Evolutionary conservation across 2,888 invertebrate species (phyloP).

Genomic region (Agrochola lychnidis): DNA sequence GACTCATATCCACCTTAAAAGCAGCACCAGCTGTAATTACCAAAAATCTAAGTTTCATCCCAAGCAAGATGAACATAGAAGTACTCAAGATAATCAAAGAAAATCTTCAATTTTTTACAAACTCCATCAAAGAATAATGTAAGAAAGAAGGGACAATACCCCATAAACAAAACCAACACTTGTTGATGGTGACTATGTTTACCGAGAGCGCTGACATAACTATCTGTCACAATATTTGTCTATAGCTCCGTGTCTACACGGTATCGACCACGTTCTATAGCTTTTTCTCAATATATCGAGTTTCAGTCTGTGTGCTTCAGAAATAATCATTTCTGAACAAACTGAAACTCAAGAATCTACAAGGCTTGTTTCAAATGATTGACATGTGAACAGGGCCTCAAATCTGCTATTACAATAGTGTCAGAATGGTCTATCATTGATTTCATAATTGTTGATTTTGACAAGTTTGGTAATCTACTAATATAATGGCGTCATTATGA

Average conservation of each 20-base stretch:
- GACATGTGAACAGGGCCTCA: no score
- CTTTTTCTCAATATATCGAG: neutral
- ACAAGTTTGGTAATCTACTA: no score
- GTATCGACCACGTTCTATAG: neutral
- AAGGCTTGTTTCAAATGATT: neutral
- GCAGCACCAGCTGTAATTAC: neutral
- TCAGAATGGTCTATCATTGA: no score
- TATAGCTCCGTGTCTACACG: neutral
- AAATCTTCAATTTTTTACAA: neutral
- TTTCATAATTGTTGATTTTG: no score
- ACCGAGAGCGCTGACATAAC: constrained; percentile 26
- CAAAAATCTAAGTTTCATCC: neutral
- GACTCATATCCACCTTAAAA: neutral
- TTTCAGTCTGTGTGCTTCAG: neutral
- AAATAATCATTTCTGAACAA: neutral
- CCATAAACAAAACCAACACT: constrained; percentile 52
- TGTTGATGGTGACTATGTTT: constrained; percentile 56
- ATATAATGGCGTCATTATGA: no score
- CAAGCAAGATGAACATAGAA: no score
- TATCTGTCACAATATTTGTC: constrained; percentile 40
- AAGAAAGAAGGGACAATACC: constrained; percentile 28
- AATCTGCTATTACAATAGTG: no score
- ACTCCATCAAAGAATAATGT: constrained; percentile 12
- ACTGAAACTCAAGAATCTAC: neutral
- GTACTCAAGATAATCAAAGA: neutral